phyloP scores from a whole-genome alignment of 2,797 vertebrate genomes.

The Tamandua tetradactyla region DNA sequence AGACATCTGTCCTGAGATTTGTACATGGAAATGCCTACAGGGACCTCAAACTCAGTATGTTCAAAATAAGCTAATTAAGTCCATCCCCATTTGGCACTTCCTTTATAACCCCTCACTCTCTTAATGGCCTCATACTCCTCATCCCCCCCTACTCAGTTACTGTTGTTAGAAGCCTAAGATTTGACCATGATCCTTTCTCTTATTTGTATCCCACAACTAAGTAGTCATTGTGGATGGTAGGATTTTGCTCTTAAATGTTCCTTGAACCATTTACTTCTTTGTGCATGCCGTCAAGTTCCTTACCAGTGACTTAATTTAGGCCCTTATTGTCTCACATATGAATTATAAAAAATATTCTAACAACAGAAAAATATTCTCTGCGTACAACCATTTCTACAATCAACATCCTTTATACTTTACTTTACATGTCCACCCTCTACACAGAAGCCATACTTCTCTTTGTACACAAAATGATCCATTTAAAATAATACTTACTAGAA shows the following conservation, averaged over 20 bases:
- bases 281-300: not conserved
- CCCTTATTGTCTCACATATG: not conserved
- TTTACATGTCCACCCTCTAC: not conserved
- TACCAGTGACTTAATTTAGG: not conserved
- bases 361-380: too few species aligned
- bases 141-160: not conserved
- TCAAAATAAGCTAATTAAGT: not conserved
- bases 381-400: too few species aligned
- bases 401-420: too few species aligned
- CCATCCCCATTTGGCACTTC: not conserved
- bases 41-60: not conserved
- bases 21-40: not conserved
- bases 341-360: not conserved
- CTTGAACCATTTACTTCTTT: not conserved
- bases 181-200: not conserved
- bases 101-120: not conserved
- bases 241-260: not conserved
- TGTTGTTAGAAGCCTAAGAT: not conserved
- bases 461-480: not conserved
- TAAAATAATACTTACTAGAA: not conserved
- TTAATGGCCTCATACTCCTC: not conserved
- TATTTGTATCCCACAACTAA: not conserved
- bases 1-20: not conserved
- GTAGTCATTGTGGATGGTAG: not conserved
- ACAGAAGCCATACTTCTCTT: not conserved